Evolutionary conservation across 2,797 vertebrate genomes (phyloP).

Genomic region (Bradypus variegatus): DNA sequence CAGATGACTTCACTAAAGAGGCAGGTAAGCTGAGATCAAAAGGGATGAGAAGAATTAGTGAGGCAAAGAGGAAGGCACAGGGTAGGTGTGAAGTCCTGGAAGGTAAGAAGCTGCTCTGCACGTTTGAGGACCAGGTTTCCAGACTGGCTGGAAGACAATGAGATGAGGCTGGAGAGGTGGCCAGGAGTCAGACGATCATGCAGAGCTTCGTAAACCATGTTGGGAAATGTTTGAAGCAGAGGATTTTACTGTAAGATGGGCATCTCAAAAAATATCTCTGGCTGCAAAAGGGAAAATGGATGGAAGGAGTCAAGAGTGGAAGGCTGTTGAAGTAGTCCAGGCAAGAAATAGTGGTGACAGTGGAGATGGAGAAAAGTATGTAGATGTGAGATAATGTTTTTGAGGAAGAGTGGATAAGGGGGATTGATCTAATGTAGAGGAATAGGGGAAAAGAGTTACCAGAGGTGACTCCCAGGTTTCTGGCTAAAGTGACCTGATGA

Average conservation of each 20-base stretch:
- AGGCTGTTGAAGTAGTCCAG: background rate
- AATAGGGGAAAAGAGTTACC: background rate
- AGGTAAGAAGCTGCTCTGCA: rapidly evolving
- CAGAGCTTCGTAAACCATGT: rapidly evolving
- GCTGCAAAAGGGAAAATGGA: background rate
- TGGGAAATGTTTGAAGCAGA: background rate
- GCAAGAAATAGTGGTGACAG: background rate
- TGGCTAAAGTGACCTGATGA: background rate
- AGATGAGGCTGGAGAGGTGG: background rate
- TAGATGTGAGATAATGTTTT: background rate
- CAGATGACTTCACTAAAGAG: background rate
- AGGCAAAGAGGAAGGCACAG: background rate
- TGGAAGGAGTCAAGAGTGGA: background rate
- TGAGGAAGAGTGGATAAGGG: background rate
- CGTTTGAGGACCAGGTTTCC: rapidly evolving
- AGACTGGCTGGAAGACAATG: rapidly evolving
- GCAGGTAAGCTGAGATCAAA: background rate
- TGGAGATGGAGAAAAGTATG: rapidly evolving
- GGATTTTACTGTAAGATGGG: background rate
- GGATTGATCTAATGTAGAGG: background rate
- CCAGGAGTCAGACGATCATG: background rate
- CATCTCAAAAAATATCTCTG: background rate
- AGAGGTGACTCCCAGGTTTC: background rate
- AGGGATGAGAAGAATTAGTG: background rate
- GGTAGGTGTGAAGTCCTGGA: rapidly evolving